Evolutionary conservation across 2,113 vertebrate genomes (phyloP), one percentile per base, ranked within the genome.

Genomic region (Atlantisia rogersi): DNA sequence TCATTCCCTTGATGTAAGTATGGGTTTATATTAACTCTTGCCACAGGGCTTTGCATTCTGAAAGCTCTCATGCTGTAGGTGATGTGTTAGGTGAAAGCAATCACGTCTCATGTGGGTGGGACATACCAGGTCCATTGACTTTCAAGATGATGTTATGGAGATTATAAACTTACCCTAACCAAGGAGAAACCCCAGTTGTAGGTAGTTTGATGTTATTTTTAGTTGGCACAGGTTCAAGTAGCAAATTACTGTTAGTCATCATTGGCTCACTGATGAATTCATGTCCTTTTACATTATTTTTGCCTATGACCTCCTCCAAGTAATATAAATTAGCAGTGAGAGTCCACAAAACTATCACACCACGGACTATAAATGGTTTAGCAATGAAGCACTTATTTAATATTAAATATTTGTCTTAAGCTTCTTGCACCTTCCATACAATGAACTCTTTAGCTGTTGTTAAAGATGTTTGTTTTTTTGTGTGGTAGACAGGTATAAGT

Each of bases 401-500:
- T 95, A 89, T 63, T 67, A 95, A 95, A 92, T 97, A 71, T 94
- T 94, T 95, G 67, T 96, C 82, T 95, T 83, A 67, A 79, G 50
- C 64, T 73, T 56, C 46, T 87, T 56, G 39, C 19, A 78, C 29
- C 67, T 81, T 68, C 86, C 68, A 53, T 82, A 29, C 9, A 52
- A 59, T 60, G 77, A 82, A 53, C 48, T 88, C 64, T 71, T 58
- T 31, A 65, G 65, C 42, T 90, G 62, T 82, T 92, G 68, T 86
- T 92, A 75, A 76, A 85, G 93, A 67, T 17, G n/a, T 22, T 48
- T 50, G 15, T 69, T 76, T 91, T 91, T 74, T 28, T 31, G 42
- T 71, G 29, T 71, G 69, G 35, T 21, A 74, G 77, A 59, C 21
- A 75, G 50, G 60, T 70, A 48, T 9, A 60, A 64, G 65, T 71